phyloP scores from a whole-genome alignment of 1,140 invertebrate genomes.

The Drosophila tristis region DNA sequence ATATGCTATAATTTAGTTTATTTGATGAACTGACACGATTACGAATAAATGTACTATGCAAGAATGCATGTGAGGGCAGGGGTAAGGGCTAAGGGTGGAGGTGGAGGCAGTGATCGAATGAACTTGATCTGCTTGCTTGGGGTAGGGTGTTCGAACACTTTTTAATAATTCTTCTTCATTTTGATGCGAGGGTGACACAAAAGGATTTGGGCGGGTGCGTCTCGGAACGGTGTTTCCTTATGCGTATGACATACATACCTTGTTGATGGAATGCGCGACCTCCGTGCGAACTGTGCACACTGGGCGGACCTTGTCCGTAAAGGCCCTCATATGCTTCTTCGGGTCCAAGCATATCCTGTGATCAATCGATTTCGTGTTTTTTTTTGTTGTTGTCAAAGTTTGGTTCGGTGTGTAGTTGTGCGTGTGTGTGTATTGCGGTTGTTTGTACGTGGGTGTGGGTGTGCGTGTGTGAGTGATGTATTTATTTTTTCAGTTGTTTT shows the following conservation, averaged over 20 bases:
- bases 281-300: constrained; percentile 91
- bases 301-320: constrained; percentile 93
- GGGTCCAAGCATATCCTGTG: constrained; percentile 94
- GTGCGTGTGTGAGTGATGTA: constrained; percentile 31
- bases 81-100: background rate
- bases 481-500: constrained; percentile 46
- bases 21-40: constrained; percentile 42
- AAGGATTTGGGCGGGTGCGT: background rate
- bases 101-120: constrained; percentile 31
- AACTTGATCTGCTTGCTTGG: constrained; percentile 5
- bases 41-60: constrained; percentile 35
- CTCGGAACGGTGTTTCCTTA: constrained; percentile 28
- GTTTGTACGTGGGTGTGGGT: constrained; percentile 31
- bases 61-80: background rate
- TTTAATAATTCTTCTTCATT: constrained; percentile 6
- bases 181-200: constrained; percentile 14
- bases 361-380: constrained; percentile 50
- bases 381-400: constrained; percentile 23
- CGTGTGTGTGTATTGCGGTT: constrained; percentile 20
- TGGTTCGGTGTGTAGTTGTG: constrained; percentile 34
- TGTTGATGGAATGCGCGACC: constrained; percentile 90
- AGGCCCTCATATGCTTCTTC: constrained; percentile 96
- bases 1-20: constrained; percentile 22
- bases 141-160: too few species aligned
- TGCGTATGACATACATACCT: constrained; percentile 87